Conservation (phyloP, 2,888 invertebrate species). For the Mactromeris polynyma region DNA sequence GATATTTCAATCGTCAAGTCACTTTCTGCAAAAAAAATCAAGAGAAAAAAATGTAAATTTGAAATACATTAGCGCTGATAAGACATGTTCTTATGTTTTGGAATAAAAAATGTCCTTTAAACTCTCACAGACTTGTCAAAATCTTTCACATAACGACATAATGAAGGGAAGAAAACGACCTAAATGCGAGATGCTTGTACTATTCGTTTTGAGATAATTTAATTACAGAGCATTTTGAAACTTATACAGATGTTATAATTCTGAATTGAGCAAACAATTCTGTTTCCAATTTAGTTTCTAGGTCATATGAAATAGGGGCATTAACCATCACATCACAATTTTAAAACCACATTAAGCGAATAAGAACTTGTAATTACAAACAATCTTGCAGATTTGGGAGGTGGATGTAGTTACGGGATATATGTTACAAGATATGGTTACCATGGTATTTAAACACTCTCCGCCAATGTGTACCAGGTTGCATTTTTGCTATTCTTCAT, state of each 20-base stretch:
- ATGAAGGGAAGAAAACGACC: not conserved
- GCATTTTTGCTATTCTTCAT: too few species aligned
- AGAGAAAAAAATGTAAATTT: not conserved
- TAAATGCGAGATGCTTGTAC: not conserved
- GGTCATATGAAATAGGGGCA: not conserved
- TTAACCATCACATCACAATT: not conserved
- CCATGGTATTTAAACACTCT: too few species aligned
- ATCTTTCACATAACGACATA: not conserved
- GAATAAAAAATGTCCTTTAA: not conserved
- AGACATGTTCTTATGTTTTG: not conserved
- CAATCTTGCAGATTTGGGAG: too few species aligned
- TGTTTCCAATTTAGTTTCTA: not conserved
- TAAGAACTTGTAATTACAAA: not conserved
- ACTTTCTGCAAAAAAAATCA: not conserved
- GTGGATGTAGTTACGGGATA: too few species aligned
- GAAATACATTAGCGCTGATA: conserved; percentile 1
- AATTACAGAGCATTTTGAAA: not conserved
- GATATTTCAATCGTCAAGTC: not conserved
- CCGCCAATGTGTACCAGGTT: too few species aligned
- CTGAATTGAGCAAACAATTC: not conserved
- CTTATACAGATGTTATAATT: not conserved
- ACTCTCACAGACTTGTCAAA: not conserved
- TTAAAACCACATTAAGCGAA: not conserved
- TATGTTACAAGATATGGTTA: too few species aligned
- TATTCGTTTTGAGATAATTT: not conserved